Base-by-base conservation (phyloP, 2,113 vertebrate genomes). In the Gymnocephalus cernua region DNA sequence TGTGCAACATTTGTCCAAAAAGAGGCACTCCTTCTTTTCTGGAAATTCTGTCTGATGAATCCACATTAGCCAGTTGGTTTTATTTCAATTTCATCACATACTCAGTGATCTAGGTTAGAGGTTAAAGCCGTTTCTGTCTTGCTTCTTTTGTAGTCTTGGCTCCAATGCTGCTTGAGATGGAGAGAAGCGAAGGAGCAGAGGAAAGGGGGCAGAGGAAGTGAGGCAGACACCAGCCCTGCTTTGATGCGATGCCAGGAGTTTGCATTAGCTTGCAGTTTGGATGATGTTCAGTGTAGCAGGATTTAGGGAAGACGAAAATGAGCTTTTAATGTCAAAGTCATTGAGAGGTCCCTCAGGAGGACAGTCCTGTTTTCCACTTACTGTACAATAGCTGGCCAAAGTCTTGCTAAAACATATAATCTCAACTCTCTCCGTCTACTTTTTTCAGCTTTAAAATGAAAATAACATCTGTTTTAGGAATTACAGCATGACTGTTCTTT, bases 221-320 rank as follows among this genome's bases (percentile, higher is more conserved):
- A 91, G 80, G 64, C 83, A 90, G 89, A 92, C 92, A 78, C 73
- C 67, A 84, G 58, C 66, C 68, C 66, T 6, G 53, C 94, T 94
- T 92, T 94, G 90, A 94, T 90, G 89, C 77, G 1, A 13, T 81
- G 92, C 92, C 94, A 93, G 86, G 72, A 78, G 72, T 88, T 86
- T 88, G 86, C 88, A 90, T 91, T 85, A 88, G 86, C 83, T 87
- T 72, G 83, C 83, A 81, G 70, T 67, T 73, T 90, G 88, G 80
- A 79, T 44, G 67, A 80, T 74, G 44, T 74, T 86, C 73, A 69
- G 27, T 62, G 79, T 86, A 69, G 85, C 32, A 29, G 80, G 83
- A 87, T 87, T 87, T 83, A 70, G 44, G 61, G 48, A 77, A 82
- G 84, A 74, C 76, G 64, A 86, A 88, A 85, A 86, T 75, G 50